phyloP scores from a whole-genome alignment of 2,888 invertebrate species.

The Drosophila affinis region DNA sequence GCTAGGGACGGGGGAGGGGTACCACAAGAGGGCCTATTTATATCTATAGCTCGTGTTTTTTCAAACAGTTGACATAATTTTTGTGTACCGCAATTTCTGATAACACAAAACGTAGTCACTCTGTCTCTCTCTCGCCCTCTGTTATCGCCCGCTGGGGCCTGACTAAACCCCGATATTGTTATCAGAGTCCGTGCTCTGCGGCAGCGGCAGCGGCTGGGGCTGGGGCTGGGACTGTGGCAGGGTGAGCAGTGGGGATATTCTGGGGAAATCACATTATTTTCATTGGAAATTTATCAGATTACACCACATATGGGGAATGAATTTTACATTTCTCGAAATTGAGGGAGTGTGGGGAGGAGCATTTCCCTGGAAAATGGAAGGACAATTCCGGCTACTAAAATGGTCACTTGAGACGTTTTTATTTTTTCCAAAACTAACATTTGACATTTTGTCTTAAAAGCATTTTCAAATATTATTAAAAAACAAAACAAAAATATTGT shows the following conservation, averaged over 20 bases:
- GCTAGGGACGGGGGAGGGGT: too few species aligned
- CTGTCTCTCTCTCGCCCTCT: conserved; percentile 16
- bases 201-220: too few species aligned
- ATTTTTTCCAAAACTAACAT: conserved; percentile 14
- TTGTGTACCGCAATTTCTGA: conserved; percentile 32
- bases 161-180: conserved; percentile 44
- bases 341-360: too few species aligned
- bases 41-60: conserved; percentile 39
- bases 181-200: conserved; percentile 13
- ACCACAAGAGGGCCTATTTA: neutral
- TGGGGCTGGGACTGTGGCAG: neutral
- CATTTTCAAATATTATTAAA: conserved; percentile 18
- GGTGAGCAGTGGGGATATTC: neutral
- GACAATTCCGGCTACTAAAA: conserved; percentile 14
- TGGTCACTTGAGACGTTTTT: conserved; percentile 32
- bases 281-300: conserved; percentile 35
- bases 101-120: conserved; percentile 20
- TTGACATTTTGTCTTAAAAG: conserved; percentile 53
- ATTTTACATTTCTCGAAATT: too few species aligned
- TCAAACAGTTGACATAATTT: conserved; percentile 49
- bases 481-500: conserved; percentile 23
- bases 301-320: neutral
- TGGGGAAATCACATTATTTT: conserved; percentile 46
- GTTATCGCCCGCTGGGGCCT: conserved; percentile 34
- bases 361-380: neutral